Evolutionary conservation across 2,113 vertebrate species (phyloP).

Genomic region (Epinephelus moara): DNA sequence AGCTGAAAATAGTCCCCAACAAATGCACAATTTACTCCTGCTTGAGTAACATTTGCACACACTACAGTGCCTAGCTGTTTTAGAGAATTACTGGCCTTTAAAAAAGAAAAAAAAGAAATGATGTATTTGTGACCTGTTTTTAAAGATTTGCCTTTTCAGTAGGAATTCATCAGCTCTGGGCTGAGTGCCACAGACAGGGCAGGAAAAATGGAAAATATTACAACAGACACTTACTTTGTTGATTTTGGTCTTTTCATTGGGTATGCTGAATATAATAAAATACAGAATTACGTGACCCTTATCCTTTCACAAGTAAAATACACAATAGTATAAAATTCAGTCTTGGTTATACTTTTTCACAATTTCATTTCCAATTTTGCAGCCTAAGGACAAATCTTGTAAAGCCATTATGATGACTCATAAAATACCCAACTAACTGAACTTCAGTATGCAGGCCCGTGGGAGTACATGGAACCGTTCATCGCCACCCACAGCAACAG

Average conservation of each 20-base stretch:
- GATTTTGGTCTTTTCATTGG: background rate
- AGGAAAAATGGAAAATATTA: background rate
- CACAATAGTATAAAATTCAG: background rate
- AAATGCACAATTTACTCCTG: background rate
- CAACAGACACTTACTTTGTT: background rate
- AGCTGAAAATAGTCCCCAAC: background rate
- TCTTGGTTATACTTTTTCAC: background rate
- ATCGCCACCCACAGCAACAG: conserved; percentile 41
- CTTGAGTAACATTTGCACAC: background rate
- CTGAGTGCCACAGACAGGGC: background rate
- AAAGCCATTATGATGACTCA: conserved; percentile 36
- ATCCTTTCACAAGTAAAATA: background rate
- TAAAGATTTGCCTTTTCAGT: background rate
- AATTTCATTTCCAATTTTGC: conserved; percentile 18
- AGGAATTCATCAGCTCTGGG: background rate
- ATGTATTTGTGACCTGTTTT: background rate
- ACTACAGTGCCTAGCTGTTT: background rate
- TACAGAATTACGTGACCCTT: background rate
- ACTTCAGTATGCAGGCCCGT: conserved; percentile 27
- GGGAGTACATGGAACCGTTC: conserved; percentile 44
- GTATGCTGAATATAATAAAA: background rate
- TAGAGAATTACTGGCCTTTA: background rate
- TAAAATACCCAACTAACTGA: conserved; percentile 22
- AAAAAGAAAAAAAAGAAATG: background rate
- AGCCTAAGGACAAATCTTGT: conserved; percentile 19